These are phyloP conservation scores for Doryteuthis pealeii DNA, from an alignment of 1,140 invertebrate species.

Conservation along the genomic window DNA sequence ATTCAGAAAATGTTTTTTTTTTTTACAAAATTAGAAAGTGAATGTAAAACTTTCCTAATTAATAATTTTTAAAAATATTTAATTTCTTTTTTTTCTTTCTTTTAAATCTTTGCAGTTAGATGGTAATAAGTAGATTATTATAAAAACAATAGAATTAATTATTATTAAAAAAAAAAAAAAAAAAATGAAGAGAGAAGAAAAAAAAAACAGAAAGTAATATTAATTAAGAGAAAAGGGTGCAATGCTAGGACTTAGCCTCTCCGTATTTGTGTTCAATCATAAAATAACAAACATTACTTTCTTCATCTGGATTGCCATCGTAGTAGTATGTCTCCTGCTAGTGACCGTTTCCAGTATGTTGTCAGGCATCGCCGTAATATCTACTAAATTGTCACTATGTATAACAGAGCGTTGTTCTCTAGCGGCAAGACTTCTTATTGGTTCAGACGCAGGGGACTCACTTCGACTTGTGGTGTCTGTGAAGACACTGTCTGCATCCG, in stretches of 20 bases:
- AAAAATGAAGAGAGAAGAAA: too few relatives aligned
- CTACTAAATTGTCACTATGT: constrained; percentile 49
- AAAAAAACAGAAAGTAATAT: too few relatives aligned
- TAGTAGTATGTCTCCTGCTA: not conserved
- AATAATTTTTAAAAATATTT: too few relatives aligned
- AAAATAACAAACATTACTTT: constrained; percentile 40
- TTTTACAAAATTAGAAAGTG: too few relatives aligned
- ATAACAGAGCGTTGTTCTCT: constrained; percentile 44
- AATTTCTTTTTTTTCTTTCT: too few relatives aligned
- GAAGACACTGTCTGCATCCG: constrained; percentile 52
- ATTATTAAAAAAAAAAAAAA: too few relatives aligned
- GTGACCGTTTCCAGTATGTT: constrained; percentile 20
- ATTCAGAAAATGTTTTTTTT: too few relatives aligned
- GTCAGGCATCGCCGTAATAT: constrained; percentile 31
- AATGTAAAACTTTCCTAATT: too few relatives aligned
- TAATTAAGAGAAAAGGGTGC: too few relatives aligned
- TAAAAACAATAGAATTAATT: too few relatives aligned
- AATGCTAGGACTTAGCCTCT: constrained; percentile 24
- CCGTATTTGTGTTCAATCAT: constrained; percentile 47
- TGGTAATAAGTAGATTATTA: too few relatives aligned
- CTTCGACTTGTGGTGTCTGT: constrained; percentile 50
- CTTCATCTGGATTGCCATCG: constrained; percentile 18
- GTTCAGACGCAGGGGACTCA: constrained; percentile 53
- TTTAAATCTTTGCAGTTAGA: too few relatives aligned
- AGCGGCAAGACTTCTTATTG: constrained; percentile 38